These are phyloP conservation scores for Cygnus atratus DNA, from an alignment of 2,113 vertebrate species.

Conservation along the genomic window DNA sequence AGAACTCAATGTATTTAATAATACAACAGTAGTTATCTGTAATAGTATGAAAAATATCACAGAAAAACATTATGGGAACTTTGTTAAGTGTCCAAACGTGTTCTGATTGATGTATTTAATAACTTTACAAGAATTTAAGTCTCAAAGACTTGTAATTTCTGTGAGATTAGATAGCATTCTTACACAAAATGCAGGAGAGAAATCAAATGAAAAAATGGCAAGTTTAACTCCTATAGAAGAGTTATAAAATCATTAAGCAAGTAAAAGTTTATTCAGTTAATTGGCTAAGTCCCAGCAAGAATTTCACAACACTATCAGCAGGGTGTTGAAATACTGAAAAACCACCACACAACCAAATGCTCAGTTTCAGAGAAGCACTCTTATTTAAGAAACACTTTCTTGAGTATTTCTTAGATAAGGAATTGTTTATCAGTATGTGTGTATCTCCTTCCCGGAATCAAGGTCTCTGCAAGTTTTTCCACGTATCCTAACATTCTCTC, in stretches of 20 bases:
- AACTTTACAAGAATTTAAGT: neutral
- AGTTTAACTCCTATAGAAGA: neutral
- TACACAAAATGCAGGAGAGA: neutral
- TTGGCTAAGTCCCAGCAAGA: slow-evolving; percentile 33
- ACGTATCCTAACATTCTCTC: neutral
- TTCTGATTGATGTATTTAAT: neutral
- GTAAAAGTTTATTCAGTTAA: slow-evolving; percentile 27
- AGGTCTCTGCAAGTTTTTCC: neutral
- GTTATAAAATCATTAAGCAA: slow-evolving; percentile 52
- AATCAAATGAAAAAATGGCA: neutral
- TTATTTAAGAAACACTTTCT: neutral
- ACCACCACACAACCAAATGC: neutral
- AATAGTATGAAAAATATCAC: neutral
- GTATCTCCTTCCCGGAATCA: slow-evolving; percentile 15
- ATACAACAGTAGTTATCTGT: neutral
- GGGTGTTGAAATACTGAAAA: slow-evolving; percentile 42
- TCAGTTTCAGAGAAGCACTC: neutral
- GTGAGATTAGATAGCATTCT: neutral
- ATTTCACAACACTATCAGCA: slow-evolving; percentile 48
- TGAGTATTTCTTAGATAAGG: slow-evolving; percentile 35
- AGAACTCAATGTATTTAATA: neutral
- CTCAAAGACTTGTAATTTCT: neutral
- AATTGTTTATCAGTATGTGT: neutral
- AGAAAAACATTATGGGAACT: neutral
- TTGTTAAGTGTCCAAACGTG: neutral